Conservation (phyloP, 2,888 invertebrate genomes). For the Gasteruption jaculator region DNA sequence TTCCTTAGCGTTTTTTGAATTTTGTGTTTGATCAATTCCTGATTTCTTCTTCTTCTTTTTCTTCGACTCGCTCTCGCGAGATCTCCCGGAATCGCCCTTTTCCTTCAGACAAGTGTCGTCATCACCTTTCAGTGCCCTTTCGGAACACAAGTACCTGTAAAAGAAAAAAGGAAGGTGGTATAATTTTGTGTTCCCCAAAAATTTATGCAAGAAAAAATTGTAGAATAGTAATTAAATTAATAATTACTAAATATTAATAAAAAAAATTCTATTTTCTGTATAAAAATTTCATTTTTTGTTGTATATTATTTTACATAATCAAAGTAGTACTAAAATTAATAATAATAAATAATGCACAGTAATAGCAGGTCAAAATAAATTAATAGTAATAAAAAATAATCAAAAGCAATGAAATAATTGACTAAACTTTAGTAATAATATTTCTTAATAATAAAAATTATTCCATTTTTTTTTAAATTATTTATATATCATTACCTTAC, state of each 20-base stretch:
- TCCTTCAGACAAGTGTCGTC: slow-evolving; percentile 69
- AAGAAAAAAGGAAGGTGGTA: too few relatives aligned
- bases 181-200: too few relatives aligned
- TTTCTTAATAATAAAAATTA: not conserved
- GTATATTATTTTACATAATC: too few relatives aligned
- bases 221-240: too few relatives aligned
- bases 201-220: too few relatives aligned
- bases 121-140: slow-evolving; percentile 65
- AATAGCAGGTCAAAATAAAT: too few relatives aligned
- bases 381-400: not conserved
- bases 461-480: too few relatives aligned
- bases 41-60: slow-evolving; percentile 14
- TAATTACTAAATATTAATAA: slow-evolving; percentile 14
- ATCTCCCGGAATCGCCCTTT: slow-evolving; percentile 37
- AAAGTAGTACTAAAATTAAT: slow-evolving; percentile 2
- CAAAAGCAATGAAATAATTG: not conserved
- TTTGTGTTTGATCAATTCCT: slow-evolving; percentile 13
- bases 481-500: slow-evolving; percentile 45
- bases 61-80: slow-evolving; percentile 6
- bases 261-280: too few relatives aligned
- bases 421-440: not conserved
- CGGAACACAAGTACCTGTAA: slow-evolving; percentile 69
- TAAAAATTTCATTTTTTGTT: too few relatives aligned
- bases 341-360: not conserved
- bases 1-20: slow-evolving; percentile 25